Conservation (phyloP, 2,113 vertebrate genomes). For the Antechinus flavipes region DNA sequence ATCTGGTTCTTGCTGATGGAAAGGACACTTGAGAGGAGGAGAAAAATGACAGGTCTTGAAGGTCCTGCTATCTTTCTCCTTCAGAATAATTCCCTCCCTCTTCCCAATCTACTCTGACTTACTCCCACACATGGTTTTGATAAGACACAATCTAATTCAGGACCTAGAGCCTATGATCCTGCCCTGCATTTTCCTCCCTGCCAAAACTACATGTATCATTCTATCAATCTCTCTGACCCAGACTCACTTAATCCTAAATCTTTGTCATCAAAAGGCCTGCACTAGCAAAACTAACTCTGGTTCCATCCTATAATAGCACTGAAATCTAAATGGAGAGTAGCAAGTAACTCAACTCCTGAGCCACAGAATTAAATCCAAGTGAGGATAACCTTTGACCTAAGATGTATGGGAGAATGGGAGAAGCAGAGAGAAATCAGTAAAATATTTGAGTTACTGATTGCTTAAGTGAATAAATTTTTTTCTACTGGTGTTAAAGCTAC, state of each 20-base stretch:
- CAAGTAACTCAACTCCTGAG: neutral
- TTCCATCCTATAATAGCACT: neutral
- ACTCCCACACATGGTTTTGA: constrained; percentile 22
- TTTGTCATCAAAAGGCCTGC: neutral
- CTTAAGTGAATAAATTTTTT: neutral
- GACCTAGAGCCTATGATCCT: neutral
- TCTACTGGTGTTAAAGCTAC: neutral
- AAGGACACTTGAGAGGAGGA: neutral
- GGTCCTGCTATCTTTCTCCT: neutral
- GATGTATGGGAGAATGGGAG: neutral
- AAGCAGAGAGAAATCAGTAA: constrained; percentile 5
- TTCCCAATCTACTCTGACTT: neutral
- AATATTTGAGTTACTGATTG: neutral
- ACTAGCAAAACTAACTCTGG: neutral
- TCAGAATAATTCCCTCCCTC: neutral
- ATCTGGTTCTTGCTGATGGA: neutral
- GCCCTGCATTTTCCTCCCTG: neutral
- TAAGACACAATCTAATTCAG: constrained; percentile 22
- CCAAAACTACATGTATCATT: neutral
- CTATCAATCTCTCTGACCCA: constrained; percentile 32
- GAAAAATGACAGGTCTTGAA: neutral
- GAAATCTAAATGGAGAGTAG: neutral
- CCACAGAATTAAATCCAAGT: neutral
- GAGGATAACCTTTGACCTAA: neutral
- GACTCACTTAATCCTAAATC: neutral